phyloP scores from a whole-genome alignment of 2,113 vertebrate species.

The Myotis yumanensis region DNA sequence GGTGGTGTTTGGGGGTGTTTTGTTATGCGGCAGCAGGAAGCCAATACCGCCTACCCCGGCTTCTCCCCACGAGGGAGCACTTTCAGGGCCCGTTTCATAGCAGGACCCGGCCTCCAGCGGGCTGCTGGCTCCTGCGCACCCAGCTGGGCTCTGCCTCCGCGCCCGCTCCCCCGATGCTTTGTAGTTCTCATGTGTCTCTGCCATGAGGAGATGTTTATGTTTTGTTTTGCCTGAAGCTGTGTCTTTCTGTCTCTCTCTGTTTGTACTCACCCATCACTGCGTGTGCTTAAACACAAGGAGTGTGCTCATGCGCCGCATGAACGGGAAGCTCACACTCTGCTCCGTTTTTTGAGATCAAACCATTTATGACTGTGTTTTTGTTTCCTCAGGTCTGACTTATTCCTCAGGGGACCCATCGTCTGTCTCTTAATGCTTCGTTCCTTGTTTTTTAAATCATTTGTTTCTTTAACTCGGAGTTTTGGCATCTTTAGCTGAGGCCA shows the following conservation, averaged over 20 bases:
- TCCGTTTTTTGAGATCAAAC: neutral
- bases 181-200: neutral
- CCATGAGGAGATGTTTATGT: neutral
- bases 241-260: neutral
- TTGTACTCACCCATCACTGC: neutral
- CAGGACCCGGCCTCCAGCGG: neutral
- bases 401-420: neutral
- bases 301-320: neutral
- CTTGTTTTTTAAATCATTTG: neutral
- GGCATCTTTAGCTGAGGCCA: neutral
- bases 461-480: neutral
- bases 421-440: neutral
- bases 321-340: neutral
- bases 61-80: too few relatives aligned
- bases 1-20: too few relatives aligned
- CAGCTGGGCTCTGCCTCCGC: neutral
- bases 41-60: too few relatives aligned
- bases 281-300: neutral
- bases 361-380: neutral
- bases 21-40: too few relatives aligned
- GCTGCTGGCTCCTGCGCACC: neutral
- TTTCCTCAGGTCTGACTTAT: neutral
- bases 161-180: too few relatives aligned
- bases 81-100: neutral
- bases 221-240: neutral